phyloP scores from a whole-genome alignment of 2,888 invertebrate genomes.

The Rhingia campestris region DNA sequence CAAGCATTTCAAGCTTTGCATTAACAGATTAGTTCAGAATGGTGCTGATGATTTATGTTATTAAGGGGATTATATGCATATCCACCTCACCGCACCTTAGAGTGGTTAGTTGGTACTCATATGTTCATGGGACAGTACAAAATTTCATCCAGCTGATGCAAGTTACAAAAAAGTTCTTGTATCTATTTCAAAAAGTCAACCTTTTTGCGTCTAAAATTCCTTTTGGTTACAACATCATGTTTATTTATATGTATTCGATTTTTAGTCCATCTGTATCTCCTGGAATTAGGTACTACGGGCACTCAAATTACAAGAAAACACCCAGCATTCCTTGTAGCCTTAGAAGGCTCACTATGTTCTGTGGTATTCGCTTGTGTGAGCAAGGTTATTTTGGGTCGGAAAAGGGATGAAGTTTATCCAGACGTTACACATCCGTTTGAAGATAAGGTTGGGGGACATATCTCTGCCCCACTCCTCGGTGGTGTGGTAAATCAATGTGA shows the following conservation, averaged over 20 bases:
- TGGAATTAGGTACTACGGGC: not conserved
- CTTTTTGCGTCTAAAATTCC: not conserved
- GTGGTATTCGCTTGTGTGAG: not conserved
- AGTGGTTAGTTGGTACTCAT: too few species aligned
- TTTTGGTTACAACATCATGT: not conserved
- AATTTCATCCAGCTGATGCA: too few species aligned
- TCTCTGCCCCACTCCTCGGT: not conserved
- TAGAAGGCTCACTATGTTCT: not conserved
- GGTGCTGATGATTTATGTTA: too few species aligned
- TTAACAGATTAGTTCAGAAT: too few species aligned
- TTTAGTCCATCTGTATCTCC: not conserved
- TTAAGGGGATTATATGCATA: too few species aligned
- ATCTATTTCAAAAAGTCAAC: too few species aligned
- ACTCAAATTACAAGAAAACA: not conserved
- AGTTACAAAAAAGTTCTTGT: too few species aligned
- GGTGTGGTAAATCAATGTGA: constrained; percentile 2
- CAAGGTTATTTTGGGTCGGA: not conserved
- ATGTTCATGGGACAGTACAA: too few species aligned
- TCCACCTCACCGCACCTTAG: too few species aligned
- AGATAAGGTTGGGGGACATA: not conserved
- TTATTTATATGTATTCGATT: not conserved
- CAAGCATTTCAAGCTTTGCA: not conserved
- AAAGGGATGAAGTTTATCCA: not conserved
- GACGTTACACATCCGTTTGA: not conserved
- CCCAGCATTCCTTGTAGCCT: not conserved